Conservation (phyloP, 1,140 invertebrate species). For the Leptinotarsa lineolata region DNA sequence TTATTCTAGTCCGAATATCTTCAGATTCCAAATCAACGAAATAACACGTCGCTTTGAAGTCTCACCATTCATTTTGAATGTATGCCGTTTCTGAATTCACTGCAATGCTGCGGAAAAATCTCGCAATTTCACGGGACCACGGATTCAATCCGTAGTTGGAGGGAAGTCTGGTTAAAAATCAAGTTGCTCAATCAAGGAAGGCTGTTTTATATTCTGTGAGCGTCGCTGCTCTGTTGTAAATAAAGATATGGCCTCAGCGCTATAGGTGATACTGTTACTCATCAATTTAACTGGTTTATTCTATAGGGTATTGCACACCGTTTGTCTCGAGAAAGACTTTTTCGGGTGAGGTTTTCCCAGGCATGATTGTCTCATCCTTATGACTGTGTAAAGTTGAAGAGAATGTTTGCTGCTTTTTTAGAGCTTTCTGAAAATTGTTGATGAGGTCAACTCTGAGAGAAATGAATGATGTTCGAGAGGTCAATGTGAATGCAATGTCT, state of each 20-base stretch:
- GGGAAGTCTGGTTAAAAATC: slow-evolving; percentile 53
- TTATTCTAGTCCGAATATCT: too few species aligned
- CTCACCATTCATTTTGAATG: background rate
- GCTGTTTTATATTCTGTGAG: slow-evolving; percentile 49
- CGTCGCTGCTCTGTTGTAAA: slow-evolving; percentile 48
- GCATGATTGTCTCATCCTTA: too few species aligned
- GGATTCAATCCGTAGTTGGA: slow-evolving; percentile 49
- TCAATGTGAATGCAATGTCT: too few species aligned
- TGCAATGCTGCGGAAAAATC: slow-evolving; percentile 45
- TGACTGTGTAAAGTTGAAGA: too few species aligned
- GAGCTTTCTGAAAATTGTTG: too few species aligned
- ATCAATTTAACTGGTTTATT: slow-evolving; percentile 2
- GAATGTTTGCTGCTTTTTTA: too few species aligned
- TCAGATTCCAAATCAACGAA: background rate
- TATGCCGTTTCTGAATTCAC: slow-evolving; percentile 38
- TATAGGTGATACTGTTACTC: background rate
- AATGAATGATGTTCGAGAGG: too few species aligned
- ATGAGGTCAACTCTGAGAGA: too few species aligned
- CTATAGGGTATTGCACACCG: background rate
- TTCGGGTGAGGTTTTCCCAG: too few species aligned
- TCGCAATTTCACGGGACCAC: slow-evolving; percentile 41
- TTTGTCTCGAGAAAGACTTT: too few species aligned
- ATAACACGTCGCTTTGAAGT: background rate
- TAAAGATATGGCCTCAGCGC: slow-evolving; percentile 52
- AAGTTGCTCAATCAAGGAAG: slow-evolving; percentile 53